phyloP scores from a whole-genome alignment of 1,140 invertebrate genomes.

The Drusus annulatus region DNA sequence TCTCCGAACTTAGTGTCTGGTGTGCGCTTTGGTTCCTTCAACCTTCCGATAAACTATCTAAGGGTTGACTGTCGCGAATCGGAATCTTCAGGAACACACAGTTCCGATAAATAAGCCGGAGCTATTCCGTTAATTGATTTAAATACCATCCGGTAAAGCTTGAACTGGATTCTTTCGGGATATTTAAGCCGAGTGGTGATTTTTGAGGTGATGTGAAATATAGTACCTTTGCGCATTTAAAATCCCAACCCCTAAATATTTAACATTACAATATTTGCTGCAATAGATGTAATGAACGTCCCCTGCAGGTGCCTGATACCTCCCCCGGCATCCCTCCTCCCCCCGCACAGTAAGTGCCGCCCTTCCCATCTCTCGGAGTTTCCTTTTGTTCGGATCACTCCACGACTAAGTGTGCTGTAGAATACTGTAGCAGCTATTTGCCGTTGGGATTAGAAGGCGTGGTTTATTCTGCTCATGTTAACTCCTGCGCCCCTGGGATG shows the following conservation, averaged over 20 bases:
- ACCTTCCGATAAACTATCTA: too few relatives aligned
- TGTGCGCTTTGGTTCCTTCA: too few relatives aligned
- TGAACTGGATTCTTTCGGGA: too few relatives aligned
- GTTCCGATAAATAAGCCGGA: too few relatives aligned
- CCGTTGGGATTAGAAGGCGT: not conserved
- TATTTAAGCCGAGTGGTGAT: too few relatives aligned
- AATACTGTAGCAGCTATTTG: constrained; percentile 6
- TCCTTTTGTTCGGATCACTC: constrained; percentile 15
- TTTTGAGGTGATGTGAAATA: too few relatives aligned
- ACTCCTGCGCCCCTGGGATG: not conserved
- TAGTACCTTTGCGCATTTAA: too few relatives aligned
- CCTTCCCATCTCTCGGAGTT: not conserved
- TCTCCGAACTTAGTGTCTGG: too few relatives aligned
- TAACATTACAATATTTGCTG: not conserved
- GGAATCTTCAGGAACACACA: too few relatives aligned
- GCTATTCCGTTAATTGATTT: too few relatives aligned
- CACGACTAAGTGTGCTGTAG: not conserved
- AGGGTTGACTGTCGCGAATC: too few relatives aligned
- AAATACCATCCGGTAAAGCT: too few relatives aligned
- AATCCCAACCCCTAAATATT: not conserved
- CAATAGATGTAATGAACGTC: not conserved
- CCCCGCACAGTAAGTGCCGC: not conserved
- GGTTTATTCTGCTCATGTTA: not conserved
- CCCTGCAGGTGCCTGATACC: not conserved
- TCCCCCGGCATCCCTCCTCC: not conserved